Base-by-base conservation (phyloP, 2,888 invertebrate species). In the Barypeithes pellucidus region DNA sequence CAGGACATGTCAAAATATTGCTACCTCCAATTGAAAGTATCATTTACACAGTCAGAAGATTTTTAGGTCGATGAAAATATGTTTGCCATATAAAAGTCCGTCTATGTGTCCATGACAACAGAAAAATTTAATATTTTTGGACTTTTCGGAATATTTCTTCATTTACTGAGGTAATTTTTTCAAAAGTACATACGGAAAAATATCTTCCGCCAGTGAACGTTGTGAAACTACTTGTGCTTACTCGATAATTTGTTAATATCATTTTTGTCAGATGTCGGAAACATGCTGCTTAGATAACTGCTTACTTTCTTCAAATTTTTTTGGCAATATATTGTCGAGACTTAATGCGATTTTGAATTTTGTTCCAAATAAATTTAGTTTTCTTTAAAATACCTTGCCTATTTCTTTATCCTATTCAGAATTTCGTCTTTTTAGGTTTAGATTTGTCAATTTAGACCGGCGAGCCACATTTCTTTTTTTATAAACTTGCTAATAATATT, bases 361-460 rank as follows among this genome's bases (percentile, higher is more conserved):
- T 52, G 52, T 29, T 50, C 29, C 52, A 52, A 29, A 52, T 52
- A 52, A 29, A 52, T 29, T 52, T 52, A 52, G 29, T 52, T 52
- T 52, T 52, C 52, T 52, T 52, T 52, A 52, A 52, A 29, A 29
- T 52, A 12, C 0, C 14, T 11, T 14, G 20, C 29, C 29, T 29
- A 52, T 29, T 52, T 52, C n/a, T n/a, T n/a, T n/a, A n/a, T n/a
- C n/a, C n/a, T n/a, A n/a, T 4, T 22, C 39, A 2, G 12, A 2
- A 2, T 39, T 2, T 39, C 11, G 2, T 11, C 12, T 39, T 9
- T 39, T 39, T 11, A 7, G 8, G 39, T 33, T 5, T 8, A 4
- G 4, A 33, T 8, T 33, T n/a, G n/a, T n/a, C n/a, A n/a, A n/a
- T n/a, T n/a, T n/a, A n/a, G n/a, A n/a, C n/a, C n/a, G n/a, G n/a